These are phyloP conservation scores for Hartigia nigra DNA, from an alignment of 2,888 invertebrate species.

Conservation along the genomic window DNA sequence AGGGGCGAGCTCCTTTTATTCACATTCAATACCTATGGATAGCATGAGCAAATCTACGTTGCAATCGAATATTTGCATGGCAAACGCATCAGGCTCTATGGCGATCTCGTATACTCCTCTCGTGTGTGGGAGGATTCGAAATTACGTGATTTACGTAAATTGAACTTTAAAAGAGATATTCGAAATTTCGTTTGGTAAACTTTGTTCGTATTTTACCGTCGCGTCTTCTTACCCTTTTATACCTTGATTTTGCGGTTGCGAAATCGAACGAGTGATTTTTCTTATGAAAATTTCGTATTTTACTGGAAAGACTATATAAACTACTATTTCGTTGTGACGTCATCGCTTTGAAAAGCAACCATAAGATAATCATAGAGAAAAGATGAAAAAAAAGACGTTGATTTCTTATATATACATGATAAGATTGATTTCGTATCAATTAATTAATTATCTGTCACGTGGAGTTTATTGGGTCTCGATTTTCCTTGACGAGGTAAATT, in stretches of 20 bases:
- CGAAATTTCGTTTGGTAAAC: background rate
- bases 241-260: background rate
- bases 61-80: background rate
- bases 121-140: background rate
- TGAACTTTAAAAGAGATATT: background rate
- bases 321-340: too few species aligned
- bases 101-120: background rate
- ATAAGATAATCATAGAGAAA: background rate
- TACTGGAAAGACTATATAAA: too few species aligned
- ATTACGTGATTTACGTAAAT: background rate
- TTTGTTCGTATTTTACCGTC: background rate
- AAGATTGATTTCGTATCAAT: too few species aligned
- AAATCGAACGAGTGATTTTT: background rate
- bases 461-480: too few species aligned
- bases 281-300: too few species aligned
- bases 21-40: background rate
- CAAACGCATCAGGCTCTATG: background rate
- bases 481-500: too few species aligned
- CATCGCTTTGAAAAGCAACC: background rate
- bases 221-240: background rate
- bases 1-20: too few species aligned
- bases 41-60: background rate
- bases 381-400: background rate
- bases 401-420: too few species aligned
- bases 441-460: too few species aligned